Evolutionary conservation across 2,113 vertebrate species (phyloP).

Genomic region (Polyodon spathula): DNA sequence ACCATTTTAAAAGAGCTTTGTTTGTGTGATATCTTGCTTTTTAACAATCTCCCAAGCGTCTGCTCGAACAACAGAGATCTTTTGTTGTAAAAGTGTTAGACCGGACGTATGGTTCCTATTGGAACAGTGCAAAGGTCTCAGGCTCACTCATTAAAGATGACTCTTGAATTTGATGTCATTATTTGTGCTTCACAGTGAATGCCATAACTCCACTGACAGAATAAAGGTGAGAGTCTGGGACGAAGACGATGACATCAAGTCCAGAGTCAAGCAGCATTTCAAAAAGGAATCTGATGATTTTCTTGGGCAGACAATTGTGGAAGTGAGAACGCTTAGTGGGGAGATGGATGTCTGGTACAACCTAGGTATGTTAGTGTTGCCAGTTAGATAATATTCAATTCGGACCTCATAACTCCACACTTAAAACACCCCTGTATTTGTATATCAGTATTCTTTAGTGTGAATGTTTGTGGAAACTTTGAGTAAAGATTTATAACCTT

Average conservation of each 20-base stretch:
- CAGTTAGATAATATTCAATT: too few relatives aligned
- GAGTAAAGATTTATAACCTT: too few relatives aligned
- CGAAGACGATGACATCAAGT: slow-evolving; percentile 96
- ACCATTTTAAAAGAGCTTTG: too few relatives aligned
- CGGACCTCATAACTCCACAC: background rate
- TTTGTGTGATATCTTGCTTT: too few relatives aligned
- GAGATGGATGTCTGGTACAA: slow-evolving; percentile 99
- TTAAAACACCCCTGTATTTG: background rate
- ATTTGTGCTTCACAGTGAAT: slow-evolving; percentile 64
- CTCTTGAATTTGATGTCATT: slow-evolving; percentile 5
- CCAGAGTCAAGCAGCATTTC: slow-evolving; percentile 94
- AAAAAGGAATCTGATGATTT: slow-evolving; percentile 96
- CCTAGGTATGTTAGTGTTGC: slow-evolving; percentile 62
- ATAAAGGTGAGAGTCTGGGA: slow-evolving; percentile 98
- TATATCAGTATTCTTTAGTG: too few relatives aligned
- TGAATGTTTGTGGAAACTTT: too few relatives aligned
- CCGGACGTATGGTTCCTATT: too few relatives aligned
- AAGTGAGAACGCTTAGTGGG: slow-evolving; percentile 91
- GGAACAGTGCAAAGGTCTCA: too few relatives aligned
- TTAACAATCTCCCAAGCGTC: too few relatives aligned
- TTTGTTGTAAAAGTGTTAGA: too few relatives aligned
- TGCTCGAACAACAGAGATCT: too few relatives aligned
- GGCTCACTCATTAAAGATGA: too few relatives aligned
- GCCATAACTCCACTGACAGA: slow-evolving; percentile 93
- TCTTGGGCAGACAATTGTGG: slow-evolving; percentile 92